Evolutionary conservation across 2,888 invertebrate genomes (phyloP).

Genomic region (Formica aserva): DNA sequence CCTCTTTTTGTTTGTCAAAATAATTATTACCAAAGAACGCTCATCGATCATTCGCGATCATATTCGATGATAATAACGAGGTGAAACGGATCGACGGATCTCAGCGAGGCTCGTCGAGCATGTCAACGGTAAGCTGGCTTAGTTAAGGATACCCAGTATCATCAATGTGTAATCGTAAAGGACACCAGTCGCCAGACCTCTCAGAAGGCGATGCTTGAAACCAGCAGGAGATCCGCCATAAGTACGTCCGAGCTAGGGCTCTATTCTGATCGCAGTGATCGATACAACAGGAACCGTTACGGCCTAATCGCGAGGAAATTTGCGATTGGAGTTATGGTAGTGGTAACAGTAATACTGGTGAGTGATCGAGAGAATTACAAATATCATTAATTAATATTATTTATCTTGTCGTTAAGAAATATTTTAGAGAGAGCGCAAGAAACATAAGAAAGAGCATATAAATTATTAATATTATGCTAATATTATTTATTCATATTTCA

Average conservation of each 20-base stretch:
- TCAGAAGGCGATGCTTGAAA: conserved; percentile 79
- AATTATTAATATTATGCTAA: background rate
- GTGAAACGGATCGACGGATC: conserved; percentile 22
- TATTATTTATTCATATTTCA: background rate
- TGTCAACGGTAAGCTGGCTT: conserved; percentile 50
- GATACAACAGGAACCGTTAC: conserved; percentile 80
- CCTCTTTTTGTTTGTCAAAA: background rate
- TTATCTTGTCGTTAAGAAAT: background rate
- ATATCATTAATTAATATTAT: background rate
- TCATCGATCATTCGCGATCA: background rate
- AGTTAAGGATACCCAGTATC: conserved; percentile 31
- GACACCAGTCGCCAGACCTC: conserved; percentile 48
- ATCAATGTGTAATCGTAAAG: conserved; percentile 61
- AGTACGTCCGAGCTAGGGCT: conserved; percentile 84
- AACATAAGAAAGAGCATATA: background rate
- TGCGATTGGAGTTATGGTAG: conserved; percentile 83
- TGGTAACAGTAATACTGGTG: conserved; percentile 83
- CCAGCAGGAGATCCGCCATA: conserved; percentile 82
- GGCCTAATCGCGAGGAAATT: conserved; percentile 80
- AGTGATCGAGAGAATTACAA: conserved; percentile 66
- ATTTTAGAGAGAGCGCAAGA: background rate
- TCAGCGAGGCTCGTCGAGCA: conserved; percentile 21
- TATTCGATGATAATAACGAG: background rate
- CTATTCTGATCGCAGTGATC: conserved; percentile 83
- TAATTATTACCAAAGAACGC: background rate